These are phyloP conservation scores for Ricordea florida DNA, from an alignment of 92 coral and sea anemone species.

Conservation along the genomic window DNA sequence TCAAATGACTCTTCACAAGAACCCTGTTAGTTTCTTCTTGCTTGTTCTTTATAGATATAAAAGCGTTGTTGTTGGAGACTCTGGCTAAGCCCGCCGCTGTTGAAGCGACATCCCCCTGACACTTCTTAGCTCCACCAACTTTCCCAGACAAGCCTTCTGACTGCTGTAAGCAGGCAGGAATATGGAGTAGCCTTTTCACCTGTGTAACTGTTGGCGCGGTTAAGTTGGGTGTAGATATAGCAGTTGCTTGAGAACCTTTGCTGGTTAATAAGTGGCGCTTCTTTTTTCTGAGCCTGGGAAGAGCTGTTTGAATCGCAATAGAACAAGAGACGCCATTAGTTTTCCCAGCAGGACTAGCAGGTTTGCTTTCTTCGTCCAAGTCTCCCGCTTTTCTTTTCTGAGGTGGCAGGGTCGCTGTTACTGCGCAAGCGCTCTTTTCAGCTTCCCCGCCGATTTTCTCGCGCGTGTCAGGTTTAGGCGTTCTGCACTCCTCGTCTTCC, in stretches of 20 bases:
- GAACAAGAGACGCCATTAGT: neutral
- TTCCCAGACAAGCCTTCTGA: too few species aligned
- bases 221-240: neutral
- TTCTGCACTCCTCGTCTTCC: slow-evolving; percentile 24
- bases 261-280: neutral
- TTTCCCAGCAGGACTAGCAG: neutral
- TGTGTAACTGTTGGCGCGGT: neutral
- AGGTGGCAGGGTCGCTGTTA: neutral
- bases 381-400: slow-evolving; percentile 38
- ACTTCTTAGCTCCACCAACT: too few species aligned
- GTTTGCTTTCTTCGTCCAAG: neutral
- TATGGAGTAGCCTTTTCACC: slow-evolving; percentile 10
- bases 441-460: slow-evolving; percentile 20
- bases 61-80: too few species aligned
- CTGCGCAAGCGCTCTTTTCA: slow-evolving; percentile 6
- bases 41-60: too few species aligned
- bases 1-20: too few species aligned
- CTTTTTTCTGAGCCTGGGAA: slow-evolving; percentile 35
- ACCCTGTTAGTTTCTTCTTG: too few species aligned
- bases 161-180: slow-evolving; percentile 3
- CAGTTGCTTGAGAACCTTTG: neutral
- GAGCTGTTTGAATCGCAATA: slow-evolving; percentile 53
- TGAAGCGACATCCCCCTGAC: too few species aligned
- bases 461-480: neutral
- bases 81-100: too few species aligned